Evolutionary conservation across 2,113 vertebrate species (phyloP).

Genomic region (Thermophis baileyi): DNA sequence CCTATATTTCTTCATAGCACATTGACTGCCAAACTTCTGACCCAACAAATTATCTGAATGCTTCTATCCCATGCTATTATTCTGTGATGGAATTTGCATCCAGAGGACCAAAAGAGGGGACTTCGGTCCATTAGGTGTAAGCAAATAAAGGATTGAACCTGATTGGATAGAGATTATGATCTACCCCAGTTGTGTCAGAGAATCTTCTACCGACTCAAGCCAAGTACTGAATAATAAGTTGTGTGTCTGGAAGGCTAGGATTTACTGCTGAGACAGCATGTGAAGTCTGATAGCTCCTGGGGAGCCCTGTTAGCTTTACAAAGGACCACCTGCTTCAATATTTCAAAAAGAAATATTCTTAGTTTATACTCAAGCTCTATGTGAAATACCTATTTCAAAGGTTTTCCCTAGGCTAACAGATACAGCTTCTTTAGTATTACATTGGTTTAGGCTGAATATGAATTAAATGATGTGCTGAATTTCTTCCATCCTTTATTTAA

Average conservation of each 20-base stretch:
- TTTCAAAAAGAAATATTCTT: background rate
- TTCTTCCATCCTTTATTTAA: background rate
- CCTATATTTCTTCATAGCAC: background rate
- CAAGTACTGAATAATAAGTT: background rate
- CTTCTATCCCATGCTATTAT: background rate
- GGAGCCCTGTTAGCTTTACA: background rate
- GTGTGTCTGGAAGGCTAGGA: background rate
- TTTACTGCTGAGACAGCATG: background rate
- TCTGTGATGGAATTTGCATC: background rate
- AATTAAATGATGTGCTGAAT: background rate
- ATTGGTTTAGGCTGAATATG: background rate
- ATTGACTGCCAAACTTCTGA: background rate
- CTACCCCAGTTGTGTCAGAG: background rate
- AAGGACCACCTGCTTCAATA: background rate
- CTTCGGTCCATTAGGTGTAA: background rate
- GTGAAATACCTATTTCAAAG: background rate
- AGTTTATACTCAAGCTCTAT: background rate
- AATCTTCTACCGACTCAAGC: background rate
- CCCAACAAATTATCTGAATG: background rate
- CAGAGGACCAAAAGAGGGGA: background rate
- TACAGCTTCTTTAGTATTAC: background rate
- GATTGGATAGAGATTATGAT: background rate
- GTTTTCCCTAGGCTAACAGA: background rate
- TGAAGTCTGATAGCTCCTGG: background rate
- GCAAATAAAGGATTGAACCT: background rate